A percentile compares a stretch with the other conserved stretches of the same genome.
phyloP scores from a whole-genome alignment of 2,797 vertebrate genomes.

The Antennarius maculatus region DNA sequence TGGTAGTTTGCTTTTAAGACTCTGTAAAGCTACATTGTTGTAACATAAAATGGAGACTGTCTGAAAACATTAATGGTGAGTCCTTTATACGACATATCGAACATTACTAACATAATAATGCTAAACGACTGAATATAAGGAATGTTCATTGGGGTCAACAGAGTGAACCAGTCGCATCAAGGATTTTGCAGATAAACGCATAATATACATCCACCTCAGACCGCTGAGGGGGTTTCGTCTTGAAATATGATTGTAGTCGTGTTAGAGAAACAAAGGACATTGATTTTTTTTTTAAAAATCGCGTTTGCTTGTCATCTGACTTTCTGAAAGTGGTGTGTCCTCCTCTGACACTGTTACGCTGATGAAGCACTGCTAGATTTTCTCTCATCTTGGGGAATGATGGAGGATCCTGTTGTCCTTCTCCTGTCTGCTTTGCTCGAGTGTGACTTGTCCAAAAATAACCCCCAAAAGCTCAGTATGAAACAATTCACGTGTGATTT shows the following conservation, averaged over 20 bases:
- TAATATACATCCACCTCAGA: background rate
- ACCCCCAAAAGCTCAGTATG: background rate
- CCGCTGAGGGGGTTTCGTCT: background rate
- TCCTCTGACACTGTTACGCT: background rate
- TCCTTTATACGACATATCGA: background rate
- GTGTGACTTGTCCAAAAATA: too few species aligned
- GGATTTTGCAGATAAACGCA: too few species aligned
- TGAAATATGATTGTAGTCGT: background rate
- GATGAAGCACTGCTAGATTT: background rate
- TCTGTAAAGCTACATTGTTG: background rate
- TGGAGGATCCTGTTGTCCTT: background rate
- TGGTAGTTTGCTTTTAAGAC: background rate
- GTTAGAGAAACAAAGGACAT: background rate
- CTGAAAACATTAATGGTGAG: background rate
- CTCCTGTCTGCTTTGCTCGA: background rate
- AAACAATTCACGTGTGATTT: background rate
- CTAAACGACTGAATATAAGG: too few species aligned
- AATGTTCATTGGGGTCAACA: too few species aligned
- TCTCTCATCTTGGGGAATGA: slow-evolving; percentile 14
- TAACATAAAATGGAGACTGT: background rate
- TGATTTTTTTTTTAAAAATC: background rate
- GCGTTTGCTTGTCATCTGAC: background rate
- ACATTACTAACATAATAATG: too few species aligned
- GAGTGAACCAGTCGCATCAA: too few species aligned
- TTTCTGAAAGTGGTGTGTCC: slow-evolving; percentile 7